Evolutionary conservation across 2,888 invertebrate species (phyloP).

Genomic region (Oxyscelio sp.): DNA sequence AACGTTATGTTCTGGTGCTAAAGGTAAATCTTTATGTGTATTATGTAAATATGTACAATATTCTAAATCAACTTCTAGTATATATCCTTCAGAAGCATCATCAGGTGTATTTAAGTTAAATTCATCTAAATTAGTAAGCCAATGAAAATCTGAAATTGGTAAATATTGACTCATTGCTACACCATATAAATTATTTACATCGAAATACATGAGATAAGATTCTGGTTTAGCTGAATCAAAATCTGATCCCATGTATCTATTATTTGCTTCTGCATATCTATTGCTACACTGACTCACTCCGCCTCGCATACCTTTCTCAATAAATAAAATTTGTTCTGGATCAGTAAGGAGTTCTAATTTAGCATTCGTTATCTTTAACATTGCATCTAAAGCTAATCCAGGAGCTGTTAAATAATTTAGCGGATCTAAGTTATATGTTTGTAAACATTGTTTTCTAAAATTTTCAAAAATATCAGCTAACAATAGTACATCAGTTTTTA

Average conservation of each 20-base stretch:
- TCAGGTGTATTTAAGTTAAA: neutral
- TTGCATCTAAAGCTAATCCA: neutral
- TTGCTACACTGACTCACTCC: too few relatives aligned
- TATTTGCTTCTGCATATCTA: too few relatives aligned
- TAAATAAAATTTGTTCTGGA: too few relatives aligned
- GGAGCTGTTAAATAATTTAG: neutral
- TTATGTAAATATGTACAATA: conserved; percentile 17
- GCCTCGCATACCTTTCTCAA: too few relatives aligned
- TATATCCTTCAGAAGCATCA: neutral
- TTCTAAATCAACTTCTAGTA: conserved; percentile 21
- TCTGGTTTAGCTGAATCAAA: too few relatives aligned
- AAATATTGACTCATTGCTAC: too few relatives aligned
- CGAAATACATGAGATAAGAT: too few relatives aligned
- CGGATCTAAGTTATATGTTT: neutral
- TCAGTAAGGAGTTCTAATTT: neutral
- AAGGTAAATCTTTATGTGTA: conserved; percentile 19
- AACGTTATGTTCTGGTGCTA: neutral
- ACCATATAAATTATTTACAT: too few relatives aligned
- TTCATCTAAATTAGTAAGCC: conserved; percentile 20
- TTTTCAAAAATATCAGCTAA: conserved; percentile 19
- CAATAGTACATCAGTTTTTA: neutral
- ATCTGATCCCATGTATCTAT: too few relatives aligned
- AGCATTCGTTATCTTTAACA: neutral
- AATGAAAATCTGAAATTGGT: conserved; percentile 29
- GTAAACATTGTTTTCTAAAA: conserved; percentile 1